Conservation (phyloP, 1,140 invertebrate species). For the Drosophila sp. region DNA sequence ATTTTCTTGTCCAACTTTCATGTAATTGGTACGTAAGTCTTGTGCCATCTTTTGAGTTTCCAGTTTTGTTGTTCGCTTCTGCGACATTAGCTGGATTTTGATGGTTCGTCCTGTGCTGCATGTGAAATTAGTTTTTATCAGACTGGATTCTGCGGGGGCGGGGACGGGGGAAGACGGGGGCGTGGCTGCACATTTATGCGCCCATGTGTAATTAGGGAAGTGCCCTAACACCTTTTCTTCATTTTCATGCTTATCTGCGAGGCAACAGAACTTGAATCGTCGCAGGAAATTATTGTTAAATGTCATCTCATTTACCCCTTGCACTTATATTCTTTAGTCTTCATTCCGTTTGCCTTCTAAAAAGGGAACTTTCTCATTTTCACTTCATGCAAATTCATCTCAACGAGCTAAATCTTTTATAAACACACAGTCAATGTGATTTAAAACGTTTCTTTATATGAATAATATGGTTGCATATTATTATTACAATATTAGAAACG, state of each 20-base stretch:
- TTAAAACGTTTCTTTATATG: too few species aligned
- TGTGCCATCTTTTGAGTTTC: conserved; percentile 57
- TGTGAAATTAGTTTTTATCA: conserved; percentile 76
- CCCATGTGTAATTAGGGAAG: conserved; percentile 78
- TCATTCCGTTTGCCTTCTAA: background rate
- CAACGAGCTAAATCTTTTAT: too few species aligned
- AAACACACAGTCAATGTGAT: too few species aligned
- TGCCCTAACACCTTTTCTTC: conserved; percentile 64
- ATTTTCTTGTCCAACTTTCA: conserved; percentile 32
- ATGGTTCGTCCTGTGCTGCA: conserved; percentile 73
- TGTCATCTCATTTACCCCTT: conserved; percentile 49
- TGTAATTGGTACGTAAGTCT: conserved; percentile 79
- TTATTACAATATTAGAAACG: too few species aligned
- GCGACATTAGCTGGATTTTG: conserved; percentile 80
- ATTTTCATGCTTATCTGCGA: conserved; percentile 60
- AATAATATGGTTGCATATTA: too few species aligned
- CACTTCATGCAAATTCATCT: too few species aligned
- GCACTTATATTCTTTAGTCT: conserved; percentile 31
- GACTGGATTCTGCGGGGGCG: background rate
- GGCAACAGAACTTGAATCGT: conserved; percentile 45
- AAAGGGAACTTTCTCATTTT: background rate
- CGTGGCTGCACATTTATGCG: conserved; percentile 55
- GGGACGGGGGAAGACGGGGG: background rate
- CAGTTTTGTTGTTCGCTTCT: conserved; percentile 69
- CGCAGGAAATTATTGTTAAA: conserved; percentile 73